Percentiles rank a stretch among this genome's conserved stretches.
phyloP scores from a whole-genome alignment of 2,888 invertebrate species.

The Entomobrya multifasciata region DNA sequence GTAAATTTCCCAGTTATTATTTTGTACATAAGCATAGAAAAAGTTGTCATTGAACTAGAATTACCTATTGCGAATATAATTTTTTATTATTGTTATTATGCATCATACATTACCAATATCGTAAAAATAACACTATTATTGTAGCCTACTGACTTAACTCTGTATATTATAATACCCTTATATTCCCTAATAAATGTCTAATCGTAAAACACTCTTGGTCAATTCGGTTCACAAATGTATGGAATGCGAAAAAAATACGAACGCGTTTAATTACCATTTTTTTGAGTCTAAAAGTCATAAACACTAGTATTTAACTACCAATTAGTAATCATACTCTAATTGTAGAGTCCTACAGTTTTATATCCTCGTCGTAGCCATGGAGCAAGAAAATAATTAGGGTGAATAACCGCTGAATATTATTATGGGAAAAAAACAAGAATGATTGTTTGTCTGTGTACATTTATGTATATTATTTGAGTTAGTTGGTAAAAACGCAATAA shows the following conservation, averaged over 20 bases:
- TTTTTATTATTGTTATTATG: background rate
- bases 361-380: background rate
- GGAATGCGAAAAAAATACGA: background rate
- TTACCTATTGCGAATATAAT: background rate
- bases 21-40: slow-evolving; percentile 96
- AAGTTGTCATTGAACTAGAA: slow-evolving; percentile 85
- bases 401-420: background rate
- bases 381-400: background rate
- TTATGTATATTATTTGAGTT: no score
- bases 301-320: background rate
- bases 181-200: background rate
- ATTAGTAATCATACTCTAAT: background rate
- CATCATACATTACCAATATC: background rate
- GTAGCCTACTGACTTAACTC: background rate
- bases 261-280: background rate
- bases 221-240: background rate
- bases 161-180: background rate
- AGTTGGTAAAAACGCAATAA: no score
- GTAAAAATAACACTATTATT: background rate
- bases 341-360: background rate
- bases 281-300: background rate
- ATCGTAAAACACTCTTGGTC: background rate
- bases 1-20: slow-evolving; percentile 95
- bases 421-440: background rate
- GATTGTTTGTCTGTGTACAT: no score